These are phyloP conservation scores for Palloptera scutellata DNA, from an alignment of 2,888 invertebrate genomes.

Conservation along the genomic window DNA sequence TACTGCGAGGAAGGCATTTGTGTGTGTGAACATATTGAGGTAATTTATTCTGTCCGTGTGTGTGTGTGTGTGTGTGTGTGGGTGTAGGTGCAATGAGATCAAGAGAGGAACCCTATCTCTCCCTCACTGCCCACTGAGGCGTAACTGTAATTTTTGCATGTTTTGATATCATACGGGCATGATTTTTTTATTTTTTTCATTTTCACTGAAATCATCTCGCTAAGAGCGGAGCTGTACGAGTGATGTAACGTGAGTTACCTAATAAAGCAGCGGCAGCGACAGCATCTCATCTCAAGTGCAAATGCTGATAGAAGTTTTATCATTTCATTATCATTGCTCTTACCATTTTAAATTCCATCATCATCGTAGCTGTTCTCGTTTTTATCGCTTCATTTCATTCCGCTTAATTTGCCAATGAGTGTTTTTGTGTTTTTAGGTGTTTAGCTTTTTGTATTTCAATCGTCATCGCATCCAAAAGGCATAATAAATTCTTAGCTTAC, in stretches of 20 bases:
- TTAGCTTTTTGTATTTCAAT: not conserved
- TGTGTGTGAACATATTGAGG: slow-evolving; percentile 65
- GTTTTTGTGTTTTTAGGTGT: not conserved
- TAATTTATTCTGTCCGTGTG: slow-evolving; percentile 44
- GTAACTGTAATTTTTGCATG: too few relatives aligned
- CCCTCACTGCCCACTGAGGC: too few relatives aligned
- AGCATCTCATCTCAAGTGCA: not conserved
- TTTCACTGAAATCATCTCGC: too few relatives aligned
- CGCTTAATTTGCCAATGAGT: not conserved
- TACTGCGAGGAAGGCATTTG: slow-evolving; percentile 64
- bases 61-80: too few relatives aligned
- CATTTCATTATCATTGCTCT: not conserved
- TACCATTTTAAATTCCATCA: not conserved
- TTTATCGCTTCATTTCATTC: not conserved
- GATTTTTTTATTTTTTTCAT: too few relatives aligned
- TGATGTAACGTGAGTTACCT: too few relatives aligned
- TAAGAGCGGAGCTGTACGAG: too few relatives aligned
- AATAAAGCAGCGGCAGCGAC: too few relatives aligned
- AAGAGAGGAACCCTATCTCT: too few relatives aligned
- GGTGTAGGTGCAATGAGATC: too few relatives aligned
- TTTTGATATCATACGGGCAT: too few relatives aligned
- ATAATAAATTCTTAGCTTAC: slow-evolving; percentile 22
- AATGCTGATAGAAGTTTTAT: not conserved
- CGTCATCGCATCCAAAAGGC: not conserved
- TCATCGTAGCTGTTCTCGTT: not conserved